phyloP scores from a whole-genome alignment of 1,140 invertebrate species.

The Brachionus manjavacas region DNA sequence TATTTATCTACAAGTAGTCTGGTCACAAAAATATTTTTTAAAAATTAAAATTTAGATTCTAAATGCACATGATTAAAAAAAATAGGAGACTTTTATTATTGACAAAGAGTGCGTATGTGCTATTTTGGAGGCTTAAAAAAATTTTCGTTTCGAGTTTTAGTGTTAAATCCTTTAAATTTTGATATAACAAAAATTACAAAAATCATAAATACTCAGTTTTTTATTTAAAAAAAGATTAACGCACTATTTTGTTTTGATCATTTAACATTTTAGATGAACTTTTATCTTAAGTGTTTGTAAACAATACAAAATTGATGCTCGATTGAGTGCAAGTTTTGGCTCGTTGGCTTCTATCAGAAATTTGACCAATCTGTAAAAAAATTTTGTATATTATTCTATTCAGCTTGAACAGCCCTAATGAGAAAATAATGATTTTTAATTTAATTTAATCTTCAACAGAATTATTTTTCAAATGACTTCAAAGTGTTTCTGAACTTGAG shows the following conservation, averaged over 20 bases:
- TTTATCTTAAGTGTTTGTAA: neutral
- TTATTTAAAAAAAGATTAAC: neutral
- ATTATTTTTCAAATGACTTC: neutral
- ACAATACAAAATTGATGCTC: neutral
- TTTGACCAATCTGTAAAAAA: neutral
- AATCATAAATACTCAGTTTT: neutral
- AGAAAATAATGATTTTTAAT: neutral
- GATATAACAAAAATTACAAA: neutral
- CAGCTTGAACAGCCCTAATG: neutral
- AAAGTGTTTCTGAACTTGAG: neutral
- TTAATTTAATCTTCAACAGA: neutral
- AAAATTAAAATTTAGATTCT: neutral
- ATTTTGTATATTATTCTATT: neutral
- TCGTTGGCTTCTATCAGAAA: neutral
- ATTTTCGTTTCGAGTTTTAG: neutral
- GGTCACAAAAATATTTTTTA: neutral
- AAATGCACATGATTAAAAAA: neutral
- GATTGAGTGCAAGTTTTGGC: neutral
- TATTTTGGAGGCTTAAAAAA: neutral
- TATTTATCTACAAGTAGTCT: neutral
- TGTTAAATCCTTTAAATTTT: neutral
- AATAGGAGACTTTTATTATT: neutral
- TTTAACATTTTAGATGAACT: neutral
- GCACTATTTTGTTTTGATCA: neutral
- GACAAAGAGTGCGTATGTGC: neutral